These are phyloP conservation scores for Perognathus longimembris DNA, from an alignment of 2,113 vertebrate genomes.

Conservation along the genomic window DNA sequence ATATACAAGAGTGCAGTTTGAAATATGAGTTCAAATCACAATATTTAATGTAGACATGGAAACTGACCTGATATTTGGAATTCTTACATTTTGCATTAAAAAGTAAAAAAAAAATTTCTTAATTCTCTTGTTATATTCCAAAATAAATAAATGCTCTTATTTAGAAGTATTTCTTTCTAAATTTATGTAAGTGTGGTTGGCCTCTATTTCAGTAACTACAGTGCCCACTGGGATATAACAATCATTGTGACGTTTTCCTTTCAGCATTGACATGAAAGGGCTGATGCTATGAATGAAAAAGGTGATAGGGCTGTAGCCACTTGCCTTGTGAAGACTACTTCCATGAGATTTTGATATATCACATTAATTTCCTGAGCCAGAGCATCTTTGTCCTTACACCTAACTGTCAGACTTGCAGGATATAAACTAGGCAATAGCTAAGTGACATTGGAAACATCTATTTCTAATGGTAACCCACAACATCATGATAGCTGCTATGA, in stretches of 20 bases:
- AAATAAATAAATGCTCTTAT: background rate
- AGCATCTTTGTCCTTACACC: background rate
- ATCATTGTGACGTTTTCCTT: background rate
- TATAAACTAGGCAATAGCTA: no score
- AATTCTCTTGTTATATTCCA: background rate
- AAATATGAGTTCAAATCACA: conserved; percentile 45
- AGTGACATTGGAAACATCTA: no score
- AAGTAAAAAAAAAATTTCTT: background rate
- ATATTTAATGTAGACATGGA: background rate
- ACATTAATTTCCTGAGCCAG: background rate
- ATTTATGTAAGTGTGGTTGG: background rate
- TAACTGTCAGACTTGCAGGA: no score
- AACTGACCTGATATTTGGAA: background rate
- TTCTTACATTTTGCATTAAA: conserved; percentile 6
- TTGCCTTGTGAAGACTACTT: background rate
- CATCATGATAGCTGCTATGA: no score
- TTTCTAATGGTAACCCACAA: background rate
- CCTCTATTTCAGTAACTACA: conserved; percentile 16
- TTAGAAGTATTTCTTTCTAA: conserved; percentile 28
- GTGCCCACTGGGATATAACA: background rate
- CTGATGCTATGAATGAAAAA: no score
- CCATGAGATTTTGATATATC: background rate
- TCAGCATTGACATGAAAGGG: no score
- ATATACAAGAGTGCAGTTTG: background rate
- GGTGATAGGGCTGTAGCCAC: no score